A percentile compares a stretch with the other conserved stretches of the same genome.
These are phyloP conservation scores for Homarus gammarus DNA, from an alignment of 2,888 invertebrate genomes.

Conservation along the genomic window DNA sequence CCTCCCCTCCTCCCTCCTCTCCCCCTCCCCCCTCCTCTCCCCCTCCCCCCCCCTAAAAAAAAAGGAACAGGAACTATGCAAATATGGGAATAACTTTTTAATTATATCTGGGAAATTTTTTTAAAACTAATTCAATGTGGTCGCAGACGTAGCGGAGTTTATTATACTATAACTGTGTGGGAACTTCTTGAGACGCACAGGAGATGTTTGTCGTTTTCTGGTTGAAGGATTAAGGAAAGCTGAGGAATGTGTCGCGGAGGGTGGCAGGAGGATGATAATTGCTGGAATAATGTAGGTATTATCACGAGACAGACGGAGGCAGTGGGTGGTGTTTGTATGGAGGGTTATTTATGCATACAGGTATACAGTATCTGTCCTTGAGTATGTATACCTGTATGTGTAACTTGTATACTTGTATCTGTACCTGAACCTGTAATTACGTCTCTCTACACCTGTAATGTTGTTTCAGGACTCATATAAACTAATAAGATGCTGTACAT, in stretches of 20 bases:
- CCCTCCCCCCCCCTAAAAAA: background rate
- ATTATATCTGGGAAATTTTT: slow-evolving; percentile 2
- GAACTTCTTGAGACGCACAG: background rate
- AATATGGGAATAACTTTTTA: slow-evolving; percentile 7
- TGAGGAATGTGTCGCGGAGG: background rate
- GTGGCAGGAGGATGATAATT: background rate
- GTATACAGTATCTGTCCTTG: background rate
- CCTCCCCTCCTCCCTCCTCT: background rate
- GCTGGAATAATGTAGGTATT: background rate
- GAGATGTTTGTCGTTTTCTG: background rate
- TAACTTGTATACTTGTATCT: too few species aligned
- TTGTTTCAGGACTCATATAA: too few species aligned
- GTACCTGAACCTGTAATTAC: too few species aligned
- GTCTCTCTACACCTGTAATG: too few species aligned
- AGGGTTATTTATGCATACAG: too few species aligned
- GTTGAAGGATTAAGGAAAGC: background rate
- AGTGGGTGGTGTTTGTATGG: too few species aligned
- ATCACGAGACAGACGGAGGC: background rate
- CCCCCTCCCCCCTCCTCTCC: background rate
- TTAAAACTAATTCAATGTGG: slow-evolving; percentile 9
- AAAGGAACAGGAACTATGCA: background rate
- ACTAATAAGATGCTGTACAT: too few species aligned
- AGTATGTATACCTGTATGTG: background rate
- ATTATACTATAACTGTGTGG: background rate
- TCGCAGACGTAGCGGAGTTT: background rate